Base-by-base conservation (phyloP, 1,140 invertebrate species). In the Carposina sasakii region DNA sequence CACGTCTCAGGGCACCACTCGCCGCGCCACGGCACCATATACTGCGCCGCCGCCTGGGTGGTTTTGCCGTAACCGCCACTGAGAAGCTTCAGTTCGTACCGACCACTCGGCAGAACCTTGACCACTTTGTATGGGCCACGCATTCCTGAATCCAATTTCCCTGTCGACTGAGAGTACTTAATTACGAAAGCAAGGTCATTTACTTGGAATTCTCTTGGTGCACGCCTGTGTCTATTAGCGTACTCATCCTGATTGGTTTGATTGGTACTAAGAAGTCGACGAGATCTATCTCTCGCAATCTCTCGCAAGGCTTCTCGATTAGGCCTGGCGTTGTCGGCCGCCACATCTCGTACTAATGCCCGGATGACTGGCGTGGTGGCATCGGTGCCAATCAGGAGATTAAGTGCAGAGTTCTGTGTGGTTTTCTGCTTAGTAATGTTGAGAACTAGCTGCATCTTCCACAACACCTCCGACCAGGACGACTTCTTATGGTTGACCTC, bases 1-100 rank as follows among this genome's bases (percentile, higher is more conserved):
- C 54, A 52, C 3, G 44, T 40, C 19, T 52, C 54, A 3, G 45
- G 46, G 19, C 40, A 45, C 52, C 52, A 55, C 26, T 55, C 48
- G 19, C 57, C 57, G 10, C 24, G 39, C 57, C 52, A 59, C 0
- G 15, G 34, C 28, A 56, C 49, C 46, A 60, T 49, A 28, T 50
- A 52, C 33, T 56, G 41, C 1, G 53, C 20, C 0, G 52, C 46
- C 12, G 48, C 48, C 33, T 59, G 52, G n/a, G 56, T 58, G n/a
- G 24, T 54, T 13, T 58, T 54, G 0, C 52, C 47, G 20, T 22
- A 30, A n/a, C 23, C 10, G 6, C 48, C 52, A 12, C 30, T 10
- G 3, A 58, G 13, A 12, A 58, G 19, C 21, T 48, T 37, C 5
- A 58, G 33, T n/a, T 58, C 39, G 16, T 58, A 58, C 3, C 44